Evolutionary conservation across 1,140 invertebrate genomes (phyloP), one percentile per base, ranked within the genome.

Genomic region (Littorina saxatilis): DNA sequence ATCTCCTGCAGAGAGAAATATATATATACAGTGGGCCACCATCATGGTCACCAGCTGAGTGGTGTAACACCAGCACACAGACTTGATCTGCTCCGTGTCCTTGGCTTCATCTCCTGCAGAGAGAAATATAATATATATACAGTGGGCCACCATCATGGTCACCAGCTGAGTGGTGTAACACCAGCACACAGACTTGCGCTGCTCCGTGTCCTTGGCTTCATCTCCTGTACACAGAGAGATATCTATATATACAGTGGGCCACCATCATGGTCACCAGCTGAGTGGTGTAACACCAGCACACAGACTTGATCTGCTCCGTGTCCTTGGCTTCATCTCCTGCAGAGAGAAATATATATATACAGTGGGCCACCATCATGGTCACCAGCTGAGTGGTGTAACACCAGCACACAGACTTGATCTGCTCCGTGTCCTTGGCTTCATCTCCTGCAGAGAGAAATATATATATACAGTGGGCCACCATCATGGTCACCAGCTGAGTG

Each of bases 81-180:
- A 47, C 43, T 47, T 47, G 43, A 5, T 5, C 5, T 9, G 43
- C 5, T 5, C 43, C 43, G 17, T n/a, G n/a, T 47, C 43, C 17
- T 47, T 47, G 43, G 43, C 43, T 47, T 17, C 43, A 47, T 47
- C 43, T 17, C 43, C 43, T 47, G 43, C n/a, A 47, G 43, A 47
- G 43, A 5, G 43, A 9, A 47, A 17, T 9, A 47, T 17, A 47
- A 9, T 5, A 47, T 17, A 17, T 47, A 9, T 47, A 47, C 7
- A 47, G 85, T 95, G 95, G 15, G 95, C 93, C 0, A 97, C 93
- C n/a, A 95, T 94, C 0, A 95, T 92, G n/a, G 95, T 93, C 0
- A 97, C 93, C 79, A 98, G 92, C 89, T 96, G 95, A 15, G 95
- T 93, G 2, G 95, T 94, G 90, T 97, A 98, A 7, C 94, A 94